Conservation (phyloP, 2,797 vertebrate genomes). For the Saxicola maurus region DNA sequence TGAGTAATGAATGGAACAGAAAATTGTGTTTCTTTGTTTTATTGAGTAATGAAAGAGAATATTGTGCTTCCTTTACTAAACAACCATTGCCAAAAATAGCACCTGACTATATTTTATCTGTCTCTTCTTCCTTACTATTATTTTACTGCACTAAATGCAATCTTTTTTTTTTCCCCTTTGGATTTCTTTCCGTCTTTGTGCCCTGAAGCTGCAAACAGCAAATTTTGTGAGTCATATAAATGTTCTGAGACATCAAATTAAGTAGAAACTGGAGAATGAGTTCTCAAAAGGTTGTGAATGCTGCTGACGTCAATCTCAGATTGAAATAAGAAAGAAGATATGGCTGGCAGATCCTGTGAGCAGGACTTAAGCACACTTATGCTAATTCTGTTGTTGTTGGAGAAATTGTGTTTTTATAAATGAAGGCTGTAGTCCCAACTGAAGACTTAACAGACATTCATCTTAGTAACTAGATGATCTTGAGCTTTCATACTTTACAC, state of each 20-base stretch:
- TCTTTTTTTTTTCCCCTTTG: conserved; percentile 3
- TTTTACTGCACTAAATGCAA: conserved; percentile 43
- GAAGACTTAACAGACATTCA: conserved; percentile 37
- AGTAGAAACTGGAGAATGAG: conserved; percentile 55
- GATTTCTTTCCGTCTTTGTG: conserved; percentile 31
- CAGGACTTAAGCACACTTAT: conserved; percentile 43
- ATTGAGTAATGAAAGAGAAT: neutral
- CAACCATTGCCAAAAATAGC: conserved; percentile 2
- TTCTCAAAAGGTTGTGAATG: conserved; percentile 63
- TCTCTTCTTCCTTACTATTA: conserved; percentile 35
- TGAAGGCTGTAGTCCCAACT: conserved; percentile 27
- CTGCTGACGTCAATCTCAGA: conserved; percentile 61
- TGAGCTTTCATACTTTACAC: conserved; percentile 15
- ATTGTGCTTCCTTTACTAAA: neutral
- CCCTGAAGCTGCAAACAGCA: conserved; percentile 33
- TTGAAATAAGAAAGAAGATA: conserved; percentile 54
- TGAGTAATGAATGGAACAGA: neutral
- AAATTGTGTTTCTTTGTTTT: conserved; percentile 19
- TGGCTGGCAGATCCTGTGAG: conserved; percentile 32
- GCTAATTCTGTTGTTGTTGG: conserved; percentile 48
- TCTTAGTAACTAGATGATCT: conserved; percentile 44
- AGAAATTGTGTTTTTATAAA: conserved; percentile 59
- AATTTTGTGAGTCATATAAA: conserved; percentile 66
- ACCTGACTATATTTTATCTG: neutral
- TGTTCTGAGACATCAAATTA: conserved; percentile 65